Base-by-base conservation (phyloP, 2,888 invertebrate species). In the Hydrotaea diabolus region DNA sequence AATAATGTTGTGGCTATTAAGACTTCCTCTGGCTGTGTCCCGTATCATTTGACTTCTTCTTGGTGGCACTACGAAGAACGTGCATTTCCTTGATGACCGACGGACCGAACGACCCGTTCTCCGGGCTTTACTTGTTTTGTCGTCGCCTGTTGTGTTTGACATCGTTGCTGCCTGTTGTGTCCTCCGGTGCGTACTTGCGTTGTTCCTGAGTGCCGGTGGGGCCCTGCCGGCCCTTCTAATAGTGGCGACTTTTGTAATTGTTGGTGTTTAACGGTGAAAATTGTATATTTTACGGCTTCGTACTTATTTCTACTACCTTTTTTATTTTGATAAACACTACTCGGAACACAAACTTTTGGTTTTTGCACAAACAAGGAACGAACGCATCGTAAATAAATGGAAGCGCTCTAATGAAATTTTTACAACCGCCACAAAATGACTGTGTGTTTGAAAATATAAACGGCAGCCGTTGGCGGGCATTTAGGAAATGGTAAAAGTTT, bases 131-230 rank as follows among this genome's bases (percentile, higher is more conserved):
- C n/a, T n/a, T n/a, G n/a, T n/a, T 21, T 46, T 46, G 46, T 26
- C 59, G 57, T 71, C 49, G 53, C 53, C 36, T 31, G 71, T 31
- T 72, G 9, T 62, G n/a, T n/a, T n/a, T n/a, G n/a, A n/a, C n/a
- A n/a, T n/a, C n/a, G n/a, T n/a, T n/a, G n/a, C n/a, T 36, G 71
- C 17, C 21, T 49, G 49, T 49, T 49, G 49, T n/a, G 80, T 49
- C 74, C 26, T 26, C 77, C 57, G 74, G 77, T 77, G 85, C 83
- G 78, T 81, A 83, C 86, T 80, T 86, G 83, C 86, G 83, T 80
- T 85, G 76, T 66, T 64, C 74, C 77, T 71, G 76, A 43, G 43
- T 46, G 46, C 36, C 55, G 23, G n/a, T n/a, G n/a, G n/a, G n/a
- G n/a, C 26, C 11, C 73, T 13, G 8, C 9, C 43, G 43, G 1